Evolutionary conservation across 1,140 invertebrate genomes (phyloP).

Genomic region (Melipona quadrifasciata): DNA sequence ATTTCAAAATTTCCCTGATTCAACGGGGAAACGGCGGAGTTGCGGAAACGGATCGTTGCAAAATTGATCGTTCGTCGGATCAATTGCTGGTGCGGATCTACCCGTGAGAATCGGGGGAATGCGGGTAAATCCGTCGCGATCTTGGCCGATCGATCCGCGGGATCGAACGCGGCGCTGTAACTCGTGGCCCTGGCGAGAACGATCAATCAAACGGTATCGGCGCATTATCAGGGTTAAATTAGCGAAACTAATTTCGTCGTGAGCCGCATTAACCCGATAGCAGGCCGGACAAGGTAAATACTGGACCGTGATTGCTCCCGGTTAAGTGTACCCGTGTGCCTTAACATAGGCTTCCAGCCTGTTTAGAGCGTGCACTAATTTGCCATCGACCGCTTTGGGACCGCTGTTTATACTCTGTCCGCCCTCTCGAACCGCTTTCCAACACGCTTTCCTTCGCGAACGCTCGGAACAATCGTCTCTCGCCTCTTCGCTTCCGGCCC

Average conservation of each 20-base stretch:
- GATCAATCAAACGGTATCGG: slow-evolving; percentile 47
- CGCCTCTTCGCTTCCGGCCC: background rate
- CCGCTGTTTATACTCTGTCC: slow-evolving; percentile 56
- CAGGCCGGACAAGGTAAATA: slow-evolving; percentile 63
- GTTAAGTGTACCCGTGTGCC: slow-evolving; percentile 61
- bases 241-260: slow-evolving; percentile 54
- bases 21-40: background rate
- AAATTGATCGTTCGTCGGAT: background rate
- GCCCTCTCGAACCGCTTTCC: slow-evolving; percentile 30
- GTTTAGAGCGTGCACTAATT: slow-evolving; percentile 62
- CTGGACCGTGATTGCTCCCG: slow-evolving; percentile 57
- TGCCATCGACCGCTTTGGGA: slow-evolving; percentile 61
- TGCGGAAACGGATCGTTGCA: background rate
- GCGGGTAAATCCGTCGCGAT: background rate
- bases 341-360: slow-evolving; percentile 58
- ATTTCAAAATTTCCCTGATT: background rate
- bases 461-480: slow-evolving; percentile 28
- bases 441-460: slow-evolving; percentile 15
- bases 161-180: slow-evolving; percentile 31
- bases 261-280: slow-evolving; percentile 53
- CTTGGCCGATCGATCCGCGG: background rate
- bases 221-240: slow-evolving; percentile 49
- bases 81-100: background rate
- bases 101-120: background rate
- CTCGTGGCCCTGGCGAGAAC: background rate